Base-by-base conservation (phyloP, 2,797 vertebrate species). In the Brachyrhaphis roseni region DNA sequence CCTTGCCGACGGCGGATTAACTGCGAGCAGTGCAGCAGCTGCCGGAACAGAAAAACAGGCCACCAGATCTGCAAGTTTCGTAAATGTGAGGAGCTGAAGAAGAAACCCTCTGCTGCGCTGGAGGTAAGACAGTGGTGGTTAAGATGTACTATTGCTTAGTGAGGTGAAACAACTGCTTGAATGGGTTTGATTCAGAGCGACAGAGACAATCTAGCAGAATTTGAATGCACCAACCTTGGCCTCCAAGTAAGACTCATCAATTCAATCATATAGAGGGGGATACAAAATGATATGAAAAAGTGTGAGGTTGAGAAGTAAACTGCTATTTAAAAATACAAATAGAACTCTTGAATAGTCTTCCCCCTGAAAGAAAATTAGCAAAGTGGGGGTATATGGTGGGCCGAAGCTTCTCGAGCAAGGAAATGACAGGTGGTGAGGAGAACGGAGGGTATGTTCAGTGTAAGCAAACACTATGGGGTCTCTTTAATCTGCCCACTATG, bases 41-140 rank as follows among this genome's bases (percentile, higher is more conserved):
- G 98, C 97, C 97, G 98, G 95, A 99, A 99, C 95, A 98, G 98
- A 95, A 99, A 99, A 96, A 99, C 98, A 87, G 98, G 98, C 94
- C 98, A 99, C 94, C 98, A 99, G 97, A 99, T 99, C 97, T 99
- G 98, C 97, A 99, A 99, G 97, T 98, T 98, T 96, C 97, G 98
- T 93, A 99, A 99, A 96, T 99, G 98, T 93, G 98, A 99, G 95
- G 98, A 99, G 96, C 97, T 99, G 95, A 99, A 99, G 97, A 99
- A 99, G 97, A 99, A 99, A 95, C 98, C 98, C 94, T 98, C 98
- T 94, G 97, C 98, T 95, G 97, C 98, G 95, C 95, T 99, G 97
- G 98, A 99, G 98, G 98, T 99, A 98, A 98, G 96, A 86, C 26
- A 70, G 41, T 83, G 82, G 79, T 81, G 72, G 49, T 78, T 43